A percentile compares a stretch with the other conserved stretches of the same genome.
Evolutionary conservation across 2,797 vertebrate genomes (phyloP).

Genomic region (Brachyrhaphis roseni): DNA sequence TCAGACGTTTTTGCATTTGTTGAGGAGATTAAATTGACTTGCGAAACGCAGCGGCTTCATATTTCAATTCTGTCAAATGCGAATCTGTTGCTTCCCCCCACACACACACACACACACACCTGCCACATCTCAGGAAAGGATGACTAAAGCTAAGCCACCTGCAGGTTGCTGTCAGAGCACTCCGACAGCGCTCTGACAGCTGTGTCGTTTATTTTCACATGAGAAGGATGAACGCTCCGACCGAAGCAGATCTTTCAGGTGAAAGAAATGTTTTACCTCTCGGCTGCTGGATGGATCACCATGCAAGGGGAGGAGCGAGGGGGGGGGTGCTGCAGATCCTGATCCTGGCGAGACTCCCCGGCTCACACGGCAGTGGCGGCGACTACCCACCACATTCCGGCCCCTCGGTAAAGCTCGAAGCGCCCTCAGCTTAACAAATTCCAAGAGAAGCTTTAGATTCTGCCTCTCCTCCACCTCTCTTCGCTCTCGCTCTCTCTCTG

Average conservation of each 20-base stretch:
- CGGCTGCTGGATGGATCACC: conserved; percentile 30
- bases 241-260: not conserved
- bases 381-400: conserved; percentile 19
- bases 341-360: conserved; percentile 42
- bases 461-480: conserved; percentile 25
- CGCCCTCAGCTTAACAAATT: conserved; percentile 39
- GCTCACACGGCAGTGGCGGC: conserved; percentile 28
- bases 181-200: too few relatives aligned
- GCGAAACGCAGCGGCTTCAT: not conserved
- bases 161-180: conserved; percentile 18
- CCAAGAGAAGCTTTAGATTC: conserved; percentile 56
- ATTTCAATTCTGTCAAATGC: not conserved
- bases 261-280: conserved; percentile 53
- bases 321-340: conserved; percentile 45
- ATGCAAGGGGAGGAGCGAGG: not conserved
- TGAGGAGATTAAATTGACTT: not conserved
- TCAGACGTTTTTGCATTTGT: not conserved
- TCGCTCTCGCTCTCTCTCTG: conserved; percentile 31
- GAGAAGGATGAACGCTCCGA: not conserved
- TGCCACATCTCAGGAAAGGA: not conserved
- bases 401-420: conserved; percentile 21
- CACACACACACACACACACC: not conserved
- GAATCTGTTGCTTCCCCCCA: not conserved
- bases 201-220: conserved; percentile 1
- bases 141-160: conserved; percentile 32